phyloP scores from a whole-genome alignment of 23 tunicate genomes.

The Halocynthia aurantium region DNA sequence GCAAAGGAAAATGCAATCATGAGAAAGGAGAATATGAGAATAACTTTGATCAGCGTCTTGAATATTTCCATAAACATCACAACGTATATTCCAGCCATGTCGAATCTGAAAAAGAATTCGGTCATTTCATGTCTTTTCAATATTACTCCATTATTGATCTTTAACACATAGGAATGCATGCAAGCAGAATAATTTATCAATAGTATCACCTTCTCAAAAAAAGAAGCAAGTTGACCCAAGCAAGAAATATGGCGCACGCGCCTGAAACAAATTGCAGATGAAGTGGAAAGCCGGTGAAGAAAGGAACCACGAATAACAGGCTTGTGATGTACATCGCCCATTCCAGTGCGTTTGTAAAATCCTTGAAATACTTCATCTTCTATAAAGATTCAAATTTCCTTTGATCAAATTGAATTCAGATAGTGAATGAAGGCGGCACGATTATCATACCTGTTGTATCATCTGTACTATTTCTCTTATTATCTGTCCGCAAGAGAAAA shows the following conservation, averaged over 20 bases:
- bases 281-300: constrained; percentile 46
- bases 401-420: too few species aligned
- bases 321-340: constrained; percentile 53
- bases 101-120: constrained; percentile 45
- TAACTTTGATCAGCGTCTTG: constrained; percentile 59
- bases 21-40: constrained; percentile 58
- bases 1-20: constrained; percentile 67
- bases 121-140: too few species aligned
- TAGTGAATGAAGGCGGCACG: too few species aligned
- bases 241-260: constrained; percentile 66
- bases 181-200: background rate
- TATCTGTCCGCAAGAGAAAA: constrained; percentile 40
- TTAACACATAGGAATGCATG: background rate
- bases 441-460: constrained; percentile 44
- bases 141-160: background rate
- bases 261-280: constrained; percentile 87
- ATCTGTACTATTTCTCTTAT: constrained; percentile 67
- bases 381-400: background rate
- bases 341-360: constrained; percentile 51
- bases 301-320: constrained; percentile 58
- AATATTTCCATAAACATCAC: constrained; percentile 77
- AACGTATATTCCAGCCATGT: constrained; percentile 68
- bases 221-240: constrained; percentile 69
- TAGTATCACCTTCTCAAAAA: constrained; percentile 58
- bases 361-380: constrained; percentile 51